Evolutionary conservation across 1,140 invertebrate species (phyloP), one percentile per base, ranked within the genome.

Genomic region (Lepidurus packardi): DNA sequence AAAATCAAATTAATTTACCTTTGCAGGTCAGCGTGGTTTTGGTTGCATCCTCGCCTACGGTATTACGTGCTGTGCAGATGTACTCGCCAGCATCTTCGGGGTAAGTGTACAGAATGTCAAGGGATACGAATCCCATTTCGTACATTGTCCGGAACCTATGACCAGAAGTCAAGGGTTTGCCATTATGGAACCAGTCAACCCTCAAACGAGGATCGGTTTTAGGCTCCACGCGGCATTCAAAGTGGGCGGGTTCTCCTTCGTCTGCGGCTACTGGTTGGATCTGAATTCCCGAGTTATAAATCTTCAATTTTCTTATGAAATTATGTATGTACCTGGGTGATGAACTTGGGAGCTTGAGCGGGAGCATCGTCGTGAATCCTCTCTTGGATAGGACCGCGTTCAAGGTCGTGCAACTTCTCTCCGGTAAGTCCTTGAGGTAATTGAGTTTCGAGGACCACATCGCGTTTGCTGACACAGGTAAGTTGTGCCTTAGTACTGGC

Each of bases 81-180:
- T 98, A 98, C 87, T 97, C 94, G 73, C 94, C 94, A n/a, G 92
- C 93, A 85, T 97, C 94, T 86, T 97, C 94, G 74, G 92, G 88
- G 84, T 97, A 96, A 0, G 95, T 93, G 83, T 96, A 96, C 13
- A 97, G 86, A 83, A 98, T 96, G 82, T 98, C 95, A 82, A 98
- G 89, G 1, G 94, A 93, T 5, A 98, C 95, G 84, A 94, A 97
- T 42, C 96, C 96, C 91, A 98, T 94, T 83, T 98, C 95, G 82
- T 96, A 96, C 41, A 92, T 89, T 5, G 94, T 93, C 80, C 93
- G 91, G 84, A 97, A 98, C 81, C 97, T 90, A 84, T 97, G 95
- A 10, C 97, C 95, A 65, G 91, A 90, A 24, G 92, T 92, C 79
- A 98, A 87, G 0, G 91, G 86, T 86, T 95, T 94, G 77, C 94